These are phyloP conservation scores for Leucophenga varia DNA, from an alignment of 1,140 invertebrate species.

Conservation along the genomic window DNA sequence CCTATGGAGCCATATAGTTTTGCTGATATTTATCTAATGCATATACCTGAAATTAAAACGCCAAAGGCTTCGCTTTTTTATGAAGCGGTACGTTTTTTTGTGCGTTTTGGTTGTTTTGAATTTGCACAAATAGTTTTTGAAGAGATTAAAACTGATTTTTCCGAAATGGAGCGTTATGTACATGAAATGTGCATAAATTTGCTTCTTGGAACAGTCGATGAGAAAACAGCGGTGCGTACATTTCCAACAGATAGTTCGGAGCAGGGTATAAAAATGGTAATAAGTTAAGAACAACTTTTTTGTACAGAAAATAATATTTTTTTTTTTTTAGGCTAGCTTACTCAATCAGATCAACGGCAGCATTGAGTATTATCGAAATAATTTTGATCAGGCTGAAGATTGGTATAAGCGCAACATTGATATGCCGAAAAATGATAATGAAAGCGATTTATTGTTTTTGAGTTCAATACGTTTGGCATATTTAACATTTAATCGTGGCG, in stretches of 20 bases:
- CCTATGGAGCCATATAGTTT: slow-evolving; percentile 10
- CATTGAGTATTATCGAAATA: slow-evolving; percentile 28
- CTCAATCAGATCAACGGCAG: slow-evolving; percentile 38
- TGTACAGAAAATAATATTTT: not conserved
- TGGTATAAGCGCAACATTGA: slow-evolving; percentile 19
- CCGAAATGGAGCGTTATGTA: slow-evolving; percentile 27
- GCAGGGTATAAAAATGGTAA: not conserved
- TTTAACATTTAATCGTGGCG: slow-evolving; percentile 16
- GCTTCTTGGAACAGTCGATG: slow-evolving; percentile 17
- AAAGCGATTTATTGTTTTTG: slow-evolving; percentile 17
- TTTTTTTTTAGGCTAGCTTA: not conserved
- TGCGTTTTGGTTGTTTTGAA: slow-evolving; percentile 32
- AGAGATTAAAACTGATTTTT: slow-evolving; percentile 14
- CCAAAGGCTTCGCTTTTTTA: no score
- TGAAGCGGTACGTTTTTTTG: no score
- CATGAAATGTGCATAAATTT: slow-evolving; percentile 24
- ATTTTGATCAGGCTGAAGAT: slow-evolving; percentile 10
- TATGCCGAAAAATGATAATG: not conserved
- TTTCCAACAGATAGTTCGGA: slow-evolving; percentile 2
- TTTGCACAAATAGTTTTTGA: slow-evolving; percentile 33
- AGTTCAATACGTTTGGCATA: slow-evolving; percentile 31
- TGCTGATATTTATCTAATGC: no score
- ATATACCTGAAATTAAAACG: no score
- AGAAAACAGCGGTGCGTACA: slow-evolving; percentile 1
- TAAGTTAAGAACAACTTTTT: not conserved